Percentiles rank a stretch among this genome's conserved stretches.
phyloP scores from a whole-genome alignment of 2,797 vertebrate species.

The Cryptoprocta ferox region DNA sequence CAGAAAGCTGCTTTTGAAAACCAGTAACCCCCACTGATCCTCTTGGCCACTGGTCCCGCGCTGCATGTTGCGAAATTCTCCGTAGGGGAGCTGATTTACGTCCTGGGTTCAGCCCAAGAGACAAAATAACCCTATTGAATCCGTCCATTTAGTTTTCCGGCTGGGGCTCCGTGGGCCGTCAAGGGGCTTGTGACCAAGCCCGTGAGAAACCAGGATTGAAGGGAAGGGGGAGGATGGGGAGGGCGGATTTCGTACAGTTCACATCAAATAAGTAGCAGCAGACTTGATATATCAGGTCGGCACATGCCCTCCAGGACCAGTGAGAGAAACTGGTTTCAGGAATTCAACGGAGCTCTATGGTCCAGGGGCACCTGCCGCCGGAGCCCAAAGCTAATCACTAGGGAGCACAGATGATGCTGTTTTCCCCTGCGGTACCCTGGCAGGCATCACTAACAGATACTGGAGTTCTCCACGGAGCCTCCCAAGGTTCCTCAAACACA shows the following conservation, averaged over 20 bases:
- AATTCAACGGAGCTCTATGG: background rate
- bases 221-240: background rate
- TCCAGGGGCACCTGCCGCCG: background rate
- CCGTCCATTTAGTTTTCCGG: background rate
- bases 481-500: background rate
- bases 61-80: background rate
- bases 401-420: background rate
- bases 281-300: background rate
- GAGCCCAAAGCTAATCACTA: background rate
- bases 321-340: background rate
- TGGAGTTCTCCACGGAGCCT: background rate
- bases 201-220: background rate
- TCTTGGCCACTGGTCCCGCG: rapidly evolving
- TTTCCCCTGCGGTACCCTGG: background rate
- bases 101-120: constrained; percentile 31
- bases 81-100: background rate
- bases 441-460: constrained; percentile 48
- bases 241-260: background rate
- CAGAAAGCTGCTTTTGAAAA: background rate
- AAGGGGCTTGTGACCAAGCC: background rate
- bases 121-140: constrained; percentile 5
- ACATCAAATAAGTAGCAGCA: background rate
- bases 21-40: background rate
- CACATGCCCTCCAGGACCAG: background rate
- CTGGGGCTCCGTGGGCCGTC: constrained; percentile 2